Evolutionary conservation across 2,797 vertebrate species (phyloP), one percentile per base, ranked within the genome.

Genomic region (Amazonetta brasiliensis): DNA sequence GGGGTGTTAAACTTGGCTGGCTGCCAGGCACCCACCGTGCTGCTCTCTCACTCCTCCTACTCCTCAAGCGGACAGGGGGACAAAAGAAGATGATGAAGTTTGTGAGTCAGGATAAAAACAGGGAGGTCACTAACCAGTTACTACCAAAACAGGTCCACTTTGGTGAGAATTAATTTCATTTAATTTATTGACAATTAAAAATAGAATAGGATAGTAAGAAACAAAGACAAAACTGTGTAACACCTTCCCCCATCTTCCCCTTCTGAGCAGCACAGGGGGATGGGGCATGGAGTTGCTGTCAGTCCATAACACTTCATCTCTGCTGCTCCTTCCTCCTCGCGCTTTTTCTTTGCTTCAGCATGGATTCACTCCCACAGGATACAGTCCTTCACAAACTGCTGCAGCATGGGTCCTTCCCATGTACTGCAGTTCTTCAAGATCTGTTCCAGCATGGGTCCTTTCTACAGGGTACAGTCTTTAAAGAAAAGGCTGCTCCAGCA

Each of bases 221-320:
- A 75, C 12, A 52, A 52, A 52, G 50, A 52, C 25, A 28, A 15
- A 52, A 28, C 26, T 28, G 26, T 17, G 6, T 16, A 28, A 28
- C 50, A 52, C 50, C 26, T 28, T 52, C 25, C 50, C 50, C 50
- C 50, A 28, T 39, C 30, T 72, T 39, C 11, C 66, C 19, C 21
- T 10, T 4, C 2, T 3, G 2, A 15, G 25, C n/a, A 35, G 25
- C 4, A 0, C 31, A 67, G 12, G 20, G 7, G 11, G 8, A 26
- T 7, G 7, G n/a, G 46, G 50, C 76, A 37, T 31, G 20, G 41
- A 41, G 18, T 50, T 82, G 35, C 39, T 31, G 26, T 79, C 55
- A 52, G 80, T 44, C 50, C 30, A 1, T 73, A 37, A 26, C 3
- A 62, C 31, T 37, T 71, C 10, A 31, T 78, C 18, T 78, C 41